A percentile compares a stretch with the other conserved stretches of the same genome.
Conservation (phyloP, 2,113 vertebrate genomes). For the Hemibagrus wyckioides region DNA sequence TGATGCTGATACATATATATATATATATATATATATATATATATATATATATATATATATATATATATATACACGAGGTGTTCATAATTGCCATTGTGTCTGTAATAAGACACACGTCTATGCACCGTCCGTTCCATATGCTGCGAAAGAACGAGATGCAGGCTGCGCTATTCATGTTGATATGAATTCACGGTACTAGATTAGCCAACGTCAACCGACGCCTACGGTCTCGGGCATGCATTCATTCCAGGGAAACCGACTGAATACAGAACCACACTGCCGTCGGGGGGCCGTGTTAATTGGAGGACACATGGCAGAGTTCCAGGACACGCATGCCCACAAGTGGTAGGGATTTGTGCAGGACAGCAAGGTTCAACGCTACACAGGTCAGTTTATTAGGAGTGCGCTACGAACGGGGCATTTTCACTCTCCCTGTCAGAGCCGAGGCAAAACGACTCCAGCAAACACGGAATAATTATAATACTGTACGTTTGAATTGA, state of each 20-base stretch:
- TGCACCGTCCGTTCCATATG: neutral
- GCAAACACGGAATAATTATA: neutral
- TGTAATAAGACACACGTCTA: neutral
- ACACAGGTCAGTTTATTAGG: neutral
- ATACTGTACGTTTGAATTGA: neutral
- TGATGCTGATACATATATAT: neutral
- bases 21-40: no score
- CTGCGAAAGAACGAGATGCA: slow-evolving; percentile 1
- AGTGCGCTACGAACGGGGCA: neutral
- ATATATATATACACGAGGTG: neutral
- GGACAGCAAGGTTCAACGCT: slow-evolving; percentile 36
- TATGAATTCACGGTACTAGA: slow-evolving; percentile 1
- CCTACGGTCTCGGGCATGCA: slow-evolving; percentile 25
- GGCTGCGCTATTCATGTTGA: slow-evolving; percentile 2
- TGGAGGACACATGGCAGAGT: slow-evolving; percentile 68
- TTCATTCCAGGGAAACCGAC: slow-evolving; percentile 41
- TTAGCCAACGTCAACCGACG: slow-evolving; percentile 17
- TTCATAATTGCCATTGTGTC: neutral
- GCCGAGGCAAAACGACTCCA: neutral
- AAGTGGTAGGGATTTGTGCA: slow-evolving; percentile 57
- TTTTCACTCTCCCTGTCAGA: neutral
- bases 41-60: no score
- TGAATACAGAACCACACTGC: slow-evolving; percentile 64
- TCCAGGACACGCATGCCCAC: slow-evolving; percentile 63
- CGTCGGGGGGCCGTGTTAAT: slow-evolving; percentile 65